phyloP scores from a whole-genome alignment of 2,113 vertebrate species.

The Sceloporus undulatus region DNA sequence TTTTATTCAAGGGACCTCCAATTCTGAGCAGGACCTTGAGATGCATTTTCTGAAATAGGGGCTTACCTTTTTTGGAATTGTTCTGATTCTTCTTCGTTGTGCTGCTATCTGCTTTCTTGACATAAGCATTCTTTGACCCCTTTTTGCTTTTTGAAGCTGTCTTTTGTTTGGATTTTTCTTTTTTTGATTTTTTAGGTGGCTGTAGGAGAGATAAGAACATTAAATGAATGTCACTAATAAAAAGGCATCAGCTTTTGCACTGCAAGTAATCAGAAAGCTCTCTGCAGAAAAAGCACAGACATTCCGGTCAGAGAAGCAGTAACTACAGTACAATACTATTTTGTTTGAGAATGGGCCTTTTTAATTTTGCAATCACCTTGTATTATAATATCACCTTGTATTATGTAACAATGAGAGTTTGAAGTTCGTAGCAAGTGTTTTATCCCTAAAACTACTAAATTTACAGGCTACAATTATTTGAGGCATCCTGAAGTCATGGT shows the following conservation, averaged over 20 bases:
- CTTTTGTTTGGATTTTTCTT: constrained; percentile 79
- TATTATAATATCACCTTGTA: background rate
- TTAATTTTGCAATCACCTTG: background rate
- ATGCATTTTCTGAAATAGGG: background rate
- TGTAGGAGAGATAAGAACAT: constrained; percentile 63
- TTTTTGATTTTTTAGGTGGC: constrained; percentile 88
- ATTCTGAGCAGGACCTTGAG: background rate
- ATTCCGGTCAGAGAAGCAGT: background rate
- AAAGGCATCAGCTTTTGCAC: too few relatives aligned
- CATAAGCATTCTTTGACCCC: constrained; percentile 83
- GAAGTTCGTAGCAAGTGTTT: background rate
- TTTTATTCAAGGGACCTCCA: background rate
- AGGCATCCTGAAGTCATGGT: too few relatives aligned
- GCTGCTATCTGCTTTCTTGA: constrained; percentile 97
- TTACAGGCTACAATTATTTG: background rate
- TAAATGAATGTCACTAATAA: background rate
- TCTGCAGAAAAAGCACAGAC: background rate
- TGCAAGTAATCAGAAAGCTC: background rate
- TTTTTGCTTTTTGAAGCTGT: constrained; percentile 79
- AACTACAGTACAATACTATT: background rate
- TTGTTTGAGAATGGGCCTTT: background rate
- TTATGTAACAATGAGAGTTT: background rate
- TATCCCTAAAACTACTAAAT: background rate
- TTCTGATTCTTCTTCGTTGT: constrained; percentile 87
- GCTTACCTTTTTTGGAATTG: constrained; percentile 85